phyloP scores from a whole-genome alignment of 2,888 invertebrate species.

The Margaritifera margaritifera region DNA sequence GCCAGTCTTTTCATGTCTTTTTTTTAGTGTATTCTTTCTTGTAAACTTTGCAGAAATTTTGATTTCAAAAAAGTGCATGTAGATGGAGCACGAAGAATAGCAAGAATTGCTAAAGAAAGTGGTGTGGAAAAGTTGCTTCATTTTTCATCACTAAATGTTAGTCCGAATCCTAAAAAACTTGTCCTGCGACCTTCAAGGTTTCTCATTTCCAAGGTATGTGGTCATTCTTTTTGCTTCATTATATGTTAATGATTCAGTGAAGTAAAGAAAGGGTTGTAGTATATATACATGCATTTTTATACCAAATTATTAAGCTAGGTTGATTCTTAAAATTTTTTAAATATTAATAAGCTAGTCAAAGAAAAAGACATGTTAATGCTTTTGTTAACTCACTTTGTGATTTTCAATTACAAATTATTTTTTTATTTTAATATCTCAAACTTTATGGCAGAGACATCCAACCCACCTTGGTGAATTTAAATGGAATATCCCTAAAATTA shows the following conservation, averaged over 20 bases:
- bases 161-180: constrained; percentile 79
- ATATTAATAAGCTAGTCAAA: too few species aligned
- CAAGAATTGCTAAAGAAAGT: constrained; percentile 82
- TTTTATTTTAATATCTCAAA: too few species aligned
- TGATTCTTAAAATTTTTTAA: too few species aligned
- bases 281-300: too few species aligned
- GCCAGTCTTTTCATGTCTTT: not conserved
- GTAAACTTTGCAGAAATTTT: constrained; percentile 78
- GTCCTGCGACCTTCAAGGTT: constrained; percentile 75
- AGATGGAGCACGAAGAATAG: constrained; percentile 87
- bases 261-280: not conserved
- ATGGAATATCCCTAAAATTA: too few species aligned
- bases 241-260: not conserved
- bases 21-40: constrained; percentile 1
- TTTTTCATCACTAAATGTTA: constrained; percentile 89
- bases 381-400: too few species aligned
- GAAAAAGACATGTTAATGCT: too few species aligned
- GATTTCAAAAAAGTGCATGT: constrained; percentile 90
- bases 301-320: too few species aligned
- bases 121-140: constrained; percentile 95
- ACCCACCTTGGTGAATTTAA: too few species aligned
- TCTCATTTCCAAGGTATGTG: constrained; percentile 63
- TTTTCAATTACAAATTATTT: too few species aligned
- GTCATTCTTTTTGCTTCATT: not conserved
- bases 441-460: too few species aligned